Conservation (phyloP, 1,140 invertebrate species). For the Drosophila santomea region DNA sequence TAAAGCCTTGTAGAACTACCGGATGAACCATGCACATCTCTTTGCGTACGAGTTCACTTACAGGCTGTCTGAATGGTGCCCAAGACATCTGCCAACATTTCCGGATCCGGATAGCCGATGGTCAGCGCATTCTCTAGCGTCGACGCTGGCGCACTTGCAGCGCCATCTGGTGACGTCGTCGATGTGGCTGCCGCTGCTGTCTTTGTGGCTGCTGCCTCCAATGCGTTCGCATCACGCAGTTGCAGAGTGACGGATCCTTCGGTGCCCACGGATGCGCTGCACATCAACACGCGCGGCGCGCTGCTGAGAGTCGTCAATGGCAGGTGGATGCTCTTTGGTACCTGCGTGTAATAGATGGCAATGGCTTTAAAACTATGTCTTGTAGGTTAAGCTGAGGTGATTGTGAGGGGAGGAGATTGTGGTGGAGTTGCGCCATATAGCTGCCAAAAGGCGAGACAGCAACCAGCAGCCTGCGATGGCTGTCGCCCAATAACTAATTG, state of each 20-base stretch:
- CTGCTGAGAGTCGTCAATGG: slow-evolving; percentile 86
- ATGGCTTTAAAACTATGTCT: slow-evolving; percentile 29
- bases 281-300: slow-evolving; percentile 87
- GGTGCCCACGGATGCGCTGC: slow-evolving; percentile 87
- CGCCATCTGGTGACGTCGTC: slow-evolving; percentile 55
- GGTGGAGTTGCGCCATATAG: slow-evolving; percentile 23
- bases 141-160: slow-evolving; percentile 52
- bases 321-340: slow-evolving; percentile 85
- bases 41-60: slow-evolving; percentile 46
- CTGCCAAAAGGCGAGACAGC: slow-evolving; percentile 55
- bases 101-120: slow-evolving; percentile 86
- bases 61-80: slow-evolving; percentile 84
- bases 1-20: background rate
- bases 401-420: no score
- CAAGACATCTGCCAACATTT: slow-evolving; percentile 85
- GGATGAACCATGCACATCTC: no score
- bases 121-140: slow-evolving; percentile 85
- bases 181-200: slow-evolving; percentile 41
- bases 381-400: background rate
- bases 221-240: slow-evolving; percentile 85
- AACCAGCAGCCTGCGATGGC: slow-evolving; percentile 19
- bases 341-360: slow-evolving; percentile 47
- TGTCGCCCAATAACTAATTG: slow-evolving; percentile 78
- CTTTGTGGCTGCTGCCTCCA: slow-evolving; percentile 64
- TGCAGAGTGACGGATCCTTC: slow-evolving; percentile 86